Evolutionary conservation across 2,113 vertebrate genomes (phyloP).

Genomic region (Campylomormyrus tamandua): DNA sequence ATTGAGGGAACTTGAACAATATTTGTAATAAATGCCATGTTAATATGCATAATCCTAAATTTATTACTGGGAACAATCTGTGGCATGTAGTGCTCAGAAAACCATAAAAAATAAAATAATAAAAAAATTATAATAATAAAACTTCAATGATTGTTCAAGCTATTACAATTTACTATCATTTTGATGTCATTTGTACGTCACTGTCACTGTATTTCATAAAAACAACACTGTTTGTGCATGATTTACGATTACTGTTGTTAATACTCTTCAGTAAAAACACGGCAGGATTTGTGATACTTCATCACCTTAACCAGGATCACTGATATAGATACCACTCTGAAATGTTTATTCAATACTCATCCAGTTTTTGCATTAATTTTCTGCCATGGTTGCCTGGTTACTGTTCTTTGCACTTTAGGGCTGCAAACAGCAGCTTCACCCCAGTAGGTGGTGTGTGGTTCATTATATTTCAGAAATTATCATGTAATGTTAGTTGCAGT

Average conservation of each 20-base stretch:
- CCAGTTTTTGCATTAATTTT: background rate
- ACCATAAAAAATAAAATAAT: background rate
- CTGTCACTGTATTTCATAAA: background rate
- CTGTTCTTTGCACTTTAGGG: background rate
- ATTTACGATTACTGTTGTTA: background rate
- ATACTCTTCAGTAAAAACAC: background rate
- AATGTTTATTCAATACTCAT: background rate
- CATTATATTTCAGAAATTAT: background rate
- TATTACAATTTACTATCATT: background rate
- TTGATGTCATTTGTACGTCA: background rate
- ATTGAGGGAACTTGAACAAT: background rate
- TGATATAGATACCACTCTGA: background rate
- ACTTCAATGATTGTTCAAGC: background rate
- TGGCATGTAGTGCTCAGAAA: background rate
- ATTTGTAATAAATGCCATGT: background rate
- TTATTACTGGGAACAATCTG: background rate
- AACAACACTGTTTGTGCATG: background rate
- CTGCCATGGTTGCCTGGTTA: conserved; percentile 2
- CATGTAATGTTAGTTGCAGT: background rate
- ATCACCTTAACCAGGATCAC: background rate
- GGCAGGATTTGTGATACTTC: background rate
- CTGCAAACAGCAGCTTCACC: background rate
- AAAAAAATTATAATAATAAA: background rate
- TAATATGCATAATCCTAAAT: background rate
- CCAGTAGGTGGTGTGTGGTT: background rate